Evolutionary conservation across 2,113 vertebrate genomes (phyloP), one percentile per base, ranked within the genome.

Genomic region (Erythrolamprus reginae): DNA sequence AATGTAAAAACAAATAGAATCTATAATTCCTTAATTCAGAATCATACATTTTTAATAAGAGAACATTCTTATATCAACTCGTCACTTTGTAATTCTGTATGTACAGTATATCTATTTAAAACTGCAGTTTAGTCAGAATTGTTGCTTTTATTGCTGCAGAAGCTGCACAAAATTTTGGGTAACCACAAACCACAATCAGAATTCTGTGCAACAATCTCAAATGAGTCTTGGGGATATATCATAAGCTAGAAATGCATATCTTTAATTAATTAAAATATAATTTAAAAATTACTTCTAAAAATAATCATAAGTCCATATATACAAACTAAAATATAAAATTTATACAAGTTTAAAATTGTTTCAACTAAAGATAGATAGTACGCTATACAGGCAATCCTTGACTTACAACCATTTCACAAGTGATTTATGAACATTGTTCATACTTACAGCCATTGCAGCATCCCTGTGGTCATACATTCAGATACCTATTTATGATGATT

Each of bases 231-330:
- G 52, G 28, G 48, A 3, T 33, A 12, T 47, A 19, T 77, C 23
- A n/a, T 26, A 47, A 82, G 21, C 47, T 33, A 42, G 53, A 42
- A 15, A n/a, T 26, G 10, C 56, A 58, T 58, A 86, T 15, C 38
- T 33, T 15, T 65, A 65, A 65, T 65, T 65, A 65, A n/a, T 82
- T 33, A 24, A 85, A 47, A 65, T 85, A 9, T 87, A 42, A 55
- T 47, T 90, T 87, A 85, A 23, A 53, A 70, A 21, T 9, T 28
- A n/a, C 23, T 82, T 88, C 17, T 58, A 26, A 61, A 50, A 48
- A 50, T 28, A 24, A 84, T 82, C 33, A 24, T 0, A 17, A 53
- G 93, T 94, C 94, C 95, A 96, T 94, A 96, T 91, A 88, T 38
- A 95, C 93, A 95, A 48, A 87, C 56, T 58, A 33, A 2, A 33